Percentiles rank a stretch among this genome's conserved stretches.
phyloP scores from a whole-genome alignment of 1,140 invertebrate genomes.

The Melitaea cinxia region DNA sequence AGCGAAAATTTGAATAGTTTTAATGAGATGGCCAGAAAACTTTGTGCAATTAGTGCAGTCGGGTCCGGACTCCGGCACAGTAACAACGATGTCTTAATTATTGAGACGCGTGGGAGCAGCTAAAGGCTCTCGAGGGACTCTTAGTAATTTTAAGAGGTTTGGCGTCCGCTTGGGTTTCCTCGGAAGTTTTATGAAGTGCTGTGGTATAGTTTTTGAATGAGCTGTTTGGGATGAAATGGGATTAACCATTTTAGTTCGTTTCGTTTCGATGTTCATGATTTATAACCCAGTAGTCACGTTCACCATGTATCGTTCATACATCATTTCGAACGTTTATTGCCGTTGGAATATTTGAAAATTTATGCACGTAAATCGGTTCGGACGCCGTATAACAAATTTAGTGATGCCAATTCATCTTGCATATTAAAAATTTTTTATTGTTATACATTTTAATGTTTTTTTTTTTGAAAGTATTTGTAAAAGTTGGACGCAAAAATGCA shows the following conservation, averaged over 20 bases:
- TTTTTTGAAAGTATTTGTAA: too few relatives aligned
- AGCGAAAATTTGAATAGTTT: conserved; percentile 47
- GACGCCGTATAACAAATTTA: neutral
- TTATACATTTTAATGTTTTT: neutral
- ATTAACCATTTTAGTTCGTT: conserved; percentile 5
- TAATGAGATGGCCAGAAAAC: conserved; percentile 53
- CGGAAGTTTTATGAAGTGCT: conserved; percentile 15
- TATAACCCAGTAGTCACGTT: neutral
- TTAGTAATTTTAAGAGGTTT: conserved; percentile 23
- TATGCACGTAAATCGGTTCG: neutral
- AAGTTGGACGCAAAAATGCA: too few relatives aligned
- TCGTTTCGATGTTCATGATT: neutral
- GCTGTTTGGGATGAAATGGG: neutral
- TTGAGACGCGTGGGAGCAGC: conserved; percentile 32
- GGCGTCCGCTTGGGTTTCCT: neutral
- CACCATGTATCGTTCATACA: neutral
- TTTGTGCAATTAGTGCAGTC: conserved; percentile 49
- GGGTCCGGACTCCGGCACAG: conserved; percentile 17
- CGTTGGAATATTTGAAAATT: neutral
- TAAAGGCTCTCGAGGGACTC: conserved; percentile 33
- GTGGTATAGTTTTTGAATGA: conserved; percentile 9
- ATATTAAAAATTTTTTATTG: neutral
- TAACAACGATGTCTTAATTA: conserved; percentile 46
- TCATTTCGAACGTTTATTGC: neutral
- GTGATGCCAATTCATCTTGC: neutral